phyloP scores from a whole-genome alignment of 2,113 vertebrate genomes.

The Porphyrio hochstetteri region DNA sequence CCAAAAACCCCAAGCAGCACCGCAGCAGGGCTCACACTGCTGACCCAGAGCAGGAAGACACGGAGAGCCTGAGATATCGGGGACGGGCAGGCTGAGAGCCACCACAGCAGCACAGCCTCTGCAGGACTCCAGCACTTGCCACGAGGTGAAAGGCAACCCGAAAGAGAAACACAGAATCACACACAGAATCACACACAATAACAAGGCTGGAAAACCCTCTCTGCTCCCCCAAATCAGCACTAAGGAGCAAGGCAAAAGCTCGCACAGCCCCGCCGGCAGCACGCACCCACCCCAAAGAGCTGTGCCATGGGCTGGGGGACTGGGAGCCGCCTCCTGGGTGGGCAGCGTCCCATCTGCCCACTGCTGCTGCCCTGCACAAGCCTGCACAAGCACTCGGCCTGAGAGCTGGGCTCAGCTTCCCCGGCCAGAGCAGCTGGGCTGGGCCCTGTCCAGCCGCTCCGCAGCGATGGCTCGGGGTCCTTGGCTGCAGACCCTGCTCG shows the following conservation, averaged over 20 bases:
- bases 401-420: background rate
- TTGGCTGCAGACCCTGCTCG: background rate
- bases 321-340: background rate
- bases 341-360: background rate
- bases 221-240: background rate
- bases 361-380: background rate
- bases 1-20: background rate
- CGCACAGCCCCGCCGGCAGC: rapidly evolving
- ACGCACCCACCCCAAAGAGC: background rate
- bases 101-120: rapidly evolving
- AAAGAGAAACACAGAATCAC: no score
- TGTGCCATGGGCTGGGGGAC: background rate
- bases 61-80: rapidly evolving
- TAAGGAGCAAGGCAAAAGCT: background rate
- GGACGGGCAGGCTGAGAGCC: rapidly evolving
- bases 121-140: rapidly evolving
- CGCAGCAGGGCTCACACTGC: rapidly evolving
- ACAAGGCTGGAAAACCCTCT: no score
- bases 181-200: no score
- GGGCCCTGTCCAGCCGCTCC: background rate
- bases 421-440: slow-evolving; percentile 22
- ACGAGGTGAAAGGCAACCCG: background rate
- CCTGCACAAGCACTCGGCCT: background rate
- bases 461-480: background rate
- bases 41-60: background rate